Percentiles rank a stretch among this genome's conserved stretches.
These are phyloP conservation scores for Penaeus vannamei DNA, from an alignment of 1,140 invertebrate genomes.

Conservation along the genomic window DNA sequence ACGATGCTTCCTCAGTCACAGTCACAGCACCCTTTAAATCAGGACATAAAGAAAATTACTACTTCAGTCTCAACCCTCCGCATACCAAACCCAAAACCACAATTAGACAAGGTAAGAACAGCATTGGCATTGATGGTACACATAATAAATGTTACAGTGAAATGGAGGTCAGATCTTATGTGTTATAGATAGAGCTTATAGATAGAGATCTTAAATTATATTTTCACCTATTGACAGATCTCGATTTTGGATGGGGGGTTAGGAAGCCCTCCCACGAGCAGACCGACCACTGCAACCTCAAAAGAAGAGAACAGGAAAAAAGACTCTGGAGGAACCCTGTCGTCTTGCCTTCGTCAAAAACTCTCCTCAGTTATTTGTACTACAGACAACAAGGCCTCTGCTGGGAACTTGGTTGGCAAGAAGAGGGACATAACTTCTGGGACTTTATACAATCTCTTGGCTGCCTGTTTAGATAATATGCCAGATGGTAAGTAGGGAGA, in stretches of 20 bases:
- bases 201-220: too few relatives aligned
- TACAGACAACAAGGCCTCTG: constrained; percentile 64
- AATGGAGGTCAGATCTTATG: too few relatives aligned
- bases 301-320: constrained; percentile 54
- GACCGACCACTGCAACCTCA: constrained; percentile 27
- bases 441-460: constrained; percentile 68
- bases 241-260: constrained; percentile 63
- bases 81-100: constrained; percentile 66
- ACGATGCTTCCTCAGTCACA: constrained; percentile 47
- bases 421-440: constrained; percentile 69
- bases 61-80: constrained; percentile 68
- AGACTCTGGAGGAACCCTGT: constrained; percentile 54
- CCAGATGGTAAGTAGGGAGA: constrained; percentile 65
- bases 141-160: too few relatives aligned
- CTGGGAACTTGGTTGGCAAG: constrained; percentile 57
- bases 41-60: constrained; percentile 69
- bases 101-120: constrained; percentile 52
- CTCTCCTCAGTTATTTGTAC: constrained; percentile 66
- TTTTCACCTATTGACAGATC: constrained; percentile 43
- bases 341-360: constrained; percentile 63
- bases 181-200: too few relatives aligned
- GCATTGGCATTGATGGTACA: neutral
- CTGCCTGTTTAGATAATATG: constrained; percentile 68
- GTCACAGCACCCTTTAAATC: constrained; percentile 61
- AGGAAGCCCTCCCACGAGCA: constrained; percentile 49